Base-by-base conservation (phyloP, 2,888 invertebrate species). In the Tethea ocularis region DNA sequence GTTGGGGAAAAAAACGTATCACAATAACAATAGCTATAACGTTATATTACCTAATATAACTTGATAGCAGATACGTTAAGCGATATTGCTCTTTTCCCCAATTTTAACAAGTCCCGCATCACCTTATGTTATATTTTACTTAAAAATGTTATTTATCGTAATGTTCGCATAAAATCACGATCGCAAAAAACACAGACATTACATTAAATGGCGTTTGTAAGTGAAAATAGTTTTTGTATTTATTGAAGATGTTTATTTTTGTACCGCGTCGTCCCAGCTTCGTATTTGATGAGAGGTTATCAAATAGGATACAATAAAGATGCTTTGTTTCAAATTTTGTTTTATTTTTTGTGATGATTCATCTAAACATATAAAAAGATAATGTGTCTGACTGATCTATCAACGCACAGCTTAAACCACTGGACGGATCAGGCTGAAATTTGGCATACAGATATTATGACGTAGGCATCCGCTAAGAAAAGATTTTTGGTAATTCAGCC, bases 181-280 rank as follows among this genome's bases (percentile, higher is more conserved):
- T 10, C 20, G 20, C 10, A 46, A 46, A 41, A 41, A 5, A n/a
- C 41, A 17, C 41, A 20, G 0, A 57, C 57, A 52, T 54, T 33
- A 62, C 61, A 56, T 66, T n/a, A 64, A 61, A 62, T 61, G 51
- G 36, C 52, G 56, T 33, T 61, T 59, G 26, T 41, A 51, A 53
- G 24, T 55, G 57, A 17, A 51, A 22, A 26, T n/a, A 36, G 13
- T 17, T 33, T 54, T 74, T 82, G 81, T 89, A 88, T 89, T 90
- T 89, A 91, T 90, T 89, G 77, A 86, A 90, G 88, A 90, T 88
- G 88, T 91, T 92, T 91, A 92, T 91, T 91, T 90, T 90, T 91
- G 72, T 89, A 88, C 78, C 82, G 77, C 69, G 71, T 72, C 72
- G 82, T 82, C 82, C 86, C 77, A 71, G 74, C 80, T 80, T 79